phyloP scores from a whole-genome alignment of 2,888 invertebrate genomes.

The Lysandra coridon region DNA sequence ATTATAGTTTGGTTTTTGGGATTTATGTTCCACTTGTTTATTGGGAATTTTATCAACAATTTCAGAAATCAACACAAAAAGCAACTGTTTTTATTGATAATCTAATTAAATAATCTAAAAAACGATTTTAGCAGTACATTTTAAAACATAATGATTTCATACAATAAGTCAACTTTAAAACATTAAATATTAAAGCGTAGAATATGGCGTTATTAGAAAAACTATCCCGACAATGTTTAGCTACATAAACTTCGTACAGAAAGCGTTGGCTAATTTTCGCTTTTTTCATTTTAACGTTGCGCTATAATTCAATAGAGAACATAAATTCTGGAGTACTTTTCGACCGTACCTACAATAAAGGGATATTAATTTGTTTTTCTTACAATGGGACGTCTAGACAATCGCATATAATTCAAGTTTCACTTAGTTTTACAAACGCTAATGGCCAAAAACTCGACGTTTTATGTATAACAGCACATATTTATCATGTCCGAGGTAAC shows the following conservation, averaged over 20 bases:
- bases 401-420: slow-evolving; percentile 76
- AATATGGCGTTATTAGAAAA: slow-evolving; percentile 36
- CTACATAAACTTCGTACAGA: slow-evolving; percentile 44
- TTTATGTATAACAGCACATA: slow-evolving; percentile 54
- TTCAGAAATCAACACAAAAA: neutral
- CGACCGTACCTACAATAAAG: slow-evolving; percentile 65
- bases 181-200: neutral
- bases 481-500: slow-evolving; percentile 55
- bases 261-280: slow-evolving; percentile 59
- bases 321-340: slow-evolving; percentile 73
- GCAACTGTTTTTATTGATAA: no score
- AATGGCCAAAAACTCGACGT: slow-evolving; percentile 61
- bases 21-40: neutral
- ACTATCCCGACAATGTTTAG: slow-evolving; percentile 41
- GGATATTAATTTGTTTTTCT: slow-evolving; percentile 79
- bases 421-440: slow-evolving; percentile 71
- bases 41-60: neutral
- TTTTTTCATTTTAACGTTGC: slow-evolving; percentile 55
- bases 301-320: slow-evolving; percentile 68
- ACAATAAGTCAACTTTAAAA: no score
- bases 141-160: no score
- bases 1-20: neutral
- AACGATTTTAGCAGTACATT: neutral
- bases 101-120: no score
- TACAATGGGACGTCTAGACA: slow-evolving; percentile 78